Base-by-base conservation (phyloP, 2,113 vertebrate species). In the Gobio gobio region DNA sequence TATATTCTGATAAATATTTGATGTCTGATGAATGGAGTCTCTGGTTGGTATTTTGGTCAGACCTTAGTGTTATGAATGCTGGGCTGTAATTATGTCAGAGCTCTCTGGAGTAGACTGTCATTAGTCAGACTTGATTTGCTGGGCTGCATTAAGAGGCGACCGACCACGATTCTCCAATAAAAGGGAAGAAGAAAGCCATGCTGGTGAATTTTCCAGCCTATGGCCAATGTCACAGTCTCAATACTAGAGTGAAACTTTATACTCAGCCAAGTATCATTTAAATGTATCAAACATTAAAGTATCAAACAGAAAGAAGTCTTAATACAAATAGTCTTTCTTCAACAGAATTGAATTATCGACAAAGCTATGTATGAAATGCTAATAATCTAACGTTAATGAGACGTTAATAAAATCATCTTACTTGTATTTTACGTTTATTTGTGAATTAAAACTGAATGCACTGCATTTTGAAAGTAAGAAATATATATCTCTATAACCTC, bases 1-100 rank as follows among this genome's bases (percentile, higher is more conserved):
- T 85, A 82, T 72, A 78, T 45, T 70, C 33, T 70, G 79, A 87
- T 87, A 87, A 87, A 87, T 87, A 87, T 87, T 87, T 87, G 76
- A 87, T 87, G 73, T 72, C n/a, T 64, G 45, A 58, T 85, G 79
- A 85, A 87, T 73, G 74, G 80, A 81, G 79, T 51, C 56, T 86
- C 63, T 68, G 47, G 82, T 58, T 26, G 43, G 61, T 59, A 64
- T 36, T 56, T 74, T 45, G 26, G 83, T 66, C 63, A 68, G 82
- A 51, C 56, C 63, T 59, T 68, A 22, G 78, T 33, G 66, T 82
- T 70, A 64, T 82, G 83, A 85, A 43, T 33, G 72, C 58, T 36
- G 83, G 40, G n/a, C 24, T 75, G 54, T 56, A 40, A 70, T 82
- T 54, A 76, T 79, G 7, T 54, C 36, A 54, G 24, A 22, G 45